Percentiles rank a stretch among this genome's conserved stretches.
Evolutionary conservation across 2,113 vertebrate species (phyloP).

Genomic region (Barnardius zonarius): DNA sequence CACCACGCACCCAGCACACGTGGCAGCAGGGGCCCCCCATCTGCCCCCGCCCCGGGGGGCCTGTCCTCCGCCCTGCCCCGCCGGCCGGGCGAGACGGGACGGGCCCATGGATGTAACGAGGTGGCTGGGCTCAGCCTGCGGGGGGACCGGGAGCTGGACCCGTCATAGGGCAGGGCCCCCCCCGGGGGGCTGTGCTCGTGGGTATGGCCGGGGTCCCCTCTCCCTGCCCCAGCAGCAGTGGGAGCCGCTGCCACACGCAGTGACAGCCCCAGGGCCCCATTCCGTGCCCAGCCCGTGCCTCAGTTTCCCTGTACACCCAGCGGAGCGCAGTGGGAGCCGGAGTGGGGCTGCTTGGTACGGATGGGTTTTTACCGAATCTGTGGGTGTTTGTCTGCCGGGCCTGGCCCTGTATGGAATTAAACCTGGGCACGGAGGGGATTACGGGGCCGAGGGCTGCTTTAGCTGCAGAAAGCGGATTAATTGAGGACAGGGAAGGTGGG

Average conservation of each 20-base stretch:
- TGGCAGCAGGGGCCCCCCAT: neutral
- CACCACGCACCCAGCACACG: neutral
- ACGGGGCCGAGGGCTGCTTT: neutral
- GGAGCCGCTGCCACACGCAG: neutral
- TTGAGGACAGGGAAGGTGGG: neutral
- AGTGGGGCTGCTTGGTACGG: accelerated
- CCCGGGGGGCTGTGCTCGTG: too few species aligned
- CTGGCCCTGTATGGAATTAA: neutral
- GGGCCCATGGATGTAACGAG: neutral
- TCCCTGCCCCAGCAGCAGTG: neutral
- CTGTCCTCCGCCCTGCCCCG: neutral
- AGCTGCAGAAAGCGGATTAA: constrained; percentile 37
- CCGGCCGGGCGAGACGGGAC: neutral
- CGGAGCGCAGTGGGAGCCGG: neutral
- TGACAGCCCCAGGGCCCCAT: accelerated
- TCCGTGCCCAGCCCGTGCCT: neutral
- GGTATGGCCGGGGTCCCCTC: neutral
- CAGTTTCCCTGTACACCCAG: neutral
- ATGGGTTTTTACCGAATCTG: neutral
- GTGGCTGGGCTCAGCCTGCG: neutral
- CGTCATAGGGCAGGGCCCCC: neutral
- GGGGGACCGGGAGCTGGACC: accelerated
- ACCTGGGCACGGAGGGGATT: neutral
- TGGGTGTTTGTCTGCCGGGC: neutral
- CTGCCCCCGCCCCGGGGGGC: neutral